Percentiles rank a stretch among this genome's conserved stretches.
Conservation (phyloP, 2,888 invertebrate genomes). For the Chesias legatella region DNA sequence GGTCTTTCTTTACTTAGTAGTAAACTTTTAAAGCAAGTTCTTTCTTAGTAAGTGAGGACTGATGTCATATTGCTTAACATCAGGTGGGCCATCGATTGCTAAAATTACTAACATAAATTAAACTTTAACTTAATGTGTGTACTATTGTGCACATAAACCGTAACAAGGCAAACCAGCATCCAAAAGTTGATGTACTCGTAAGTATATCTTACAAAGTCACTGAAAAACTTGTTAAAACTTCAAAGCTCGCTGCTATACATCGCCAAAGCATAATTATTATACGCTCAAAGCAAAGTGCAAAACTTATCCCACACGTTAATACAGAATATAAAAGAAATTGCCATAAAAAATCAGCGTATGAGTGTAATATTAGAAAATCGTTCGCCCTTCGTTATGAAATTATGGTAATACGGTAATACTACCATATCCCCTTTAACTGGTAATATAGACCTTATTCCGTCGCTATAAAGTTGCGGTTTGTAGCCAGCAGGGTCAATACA, state of each 20-base stretch:
- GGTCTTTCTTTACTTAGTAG: no score
- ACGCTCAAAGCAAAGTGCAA: constrained; percentile 15
- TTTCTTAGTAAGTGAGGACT: no score
- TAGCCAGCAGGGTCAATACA: not conserved
- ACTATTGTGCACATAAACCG: no score
- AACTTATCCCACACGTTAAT: constrained; percentile 26
- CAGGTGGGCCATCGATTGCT: no score
- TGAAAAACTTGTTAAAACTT: constrained; percentile 25
- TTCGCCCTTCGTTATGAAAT: constrained; percentile 71
- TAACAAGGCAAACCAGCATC: no score
- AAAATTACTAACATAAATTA: no score
- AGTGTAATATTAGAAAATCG: constrained; percentile 62
- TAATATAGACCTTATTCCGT: constrained; percentile 11
- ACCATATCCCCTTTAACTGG: constrained; percentile 6
- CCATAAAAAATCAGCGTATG: constrained; percentile 64
- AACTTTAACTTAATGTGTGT: no score
- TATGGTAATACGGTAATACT: constrained; percentile 57
- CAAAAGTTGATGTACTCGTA: no score
- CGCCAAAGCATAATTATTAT: constrained; percentile 16
- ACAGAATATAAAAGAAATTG: constrained; percentile 27
- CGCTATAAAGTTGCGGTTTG: constrained; percentile 13
- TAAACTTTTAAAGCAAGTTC: no score
- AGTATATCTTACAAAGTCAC: not conserved
- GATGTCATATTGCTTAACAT: no score
- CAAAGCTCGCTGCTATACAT: constrained; percentile 14